Percentiles rank a stretch among this genome's conserved stretches.
Evolutionary conservation across 2,888 invertebrate genomes (phyloP).

Genomic region (Lottia scabra): DNA sequence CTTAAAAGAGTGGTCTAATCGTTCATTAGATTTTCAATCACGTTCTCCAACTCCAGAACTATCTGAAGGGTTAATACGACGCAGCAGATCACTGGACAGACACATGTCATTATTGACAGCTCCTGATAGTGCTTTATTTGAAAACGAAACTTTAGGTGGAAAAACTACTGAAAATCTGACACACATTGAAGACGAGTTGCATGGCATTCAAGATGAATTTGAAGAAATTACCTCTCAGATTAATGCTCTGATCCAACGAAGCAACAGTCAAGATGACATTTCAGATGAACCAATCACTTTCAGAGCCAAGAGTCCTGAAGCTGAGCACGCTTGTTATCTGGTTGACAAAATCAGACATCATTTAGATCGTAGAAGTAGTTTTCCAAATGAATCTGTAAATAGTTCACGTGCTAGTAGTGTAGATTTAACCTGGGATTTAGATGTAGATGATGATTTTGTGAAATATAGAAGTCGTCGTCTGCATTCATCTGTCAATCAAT

Average conservation of each 20-base stretch:
- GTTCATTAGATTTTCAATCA: slow-evolving; percentile 37
- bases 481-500: neutral
- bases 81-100: slow-evolving; percentile 42
- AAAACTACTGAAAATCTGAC: slow-evolving; percentile 44
- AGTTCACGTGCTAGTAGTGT: slow-evolving; percentile 40
- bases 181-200: slow-evolving; percentile 49
- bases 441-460: slow-evolving; percentile 29
- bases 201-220: slow-evolving; percentile 57
- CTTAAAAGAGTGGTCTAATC: slow-evolving; percentile 47
- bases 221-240: slow-evolving; percentile 51
- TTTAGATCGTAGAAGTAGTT: slow-evolving; percentile 35
- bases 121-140: slow-evolving; percentile 44
- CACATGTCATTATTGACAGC: slow-evolving; percentile 39
- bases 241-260: slow-evolving; percentile 42
- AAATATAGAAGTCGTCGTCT: slow-evolving; percentile 3
- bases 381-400: slow-evolving; percentile 29
- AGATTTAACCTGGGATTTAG: slow-evolving; percentile 55
- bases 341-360: slow-evolving; percentile 33
- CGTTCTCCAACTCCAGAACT: slow-evolving; percentile 41
- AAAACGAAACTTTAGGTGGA: slow-evolving; percentile 32
- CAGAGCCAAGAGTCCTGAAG: slow-evolving; percentile 16
- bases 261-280: slow-evolving; percentile 9
- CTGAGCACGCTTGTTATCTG: slow-evolving; percentile 25
- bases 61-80: slow-evolving; percentile 28
- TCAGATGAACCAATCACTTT: slow-evolving; percentile 7